Conservation (phyloP, 2,888 invertebrate genomes). For the Drosophila vallismaia region DNA sequence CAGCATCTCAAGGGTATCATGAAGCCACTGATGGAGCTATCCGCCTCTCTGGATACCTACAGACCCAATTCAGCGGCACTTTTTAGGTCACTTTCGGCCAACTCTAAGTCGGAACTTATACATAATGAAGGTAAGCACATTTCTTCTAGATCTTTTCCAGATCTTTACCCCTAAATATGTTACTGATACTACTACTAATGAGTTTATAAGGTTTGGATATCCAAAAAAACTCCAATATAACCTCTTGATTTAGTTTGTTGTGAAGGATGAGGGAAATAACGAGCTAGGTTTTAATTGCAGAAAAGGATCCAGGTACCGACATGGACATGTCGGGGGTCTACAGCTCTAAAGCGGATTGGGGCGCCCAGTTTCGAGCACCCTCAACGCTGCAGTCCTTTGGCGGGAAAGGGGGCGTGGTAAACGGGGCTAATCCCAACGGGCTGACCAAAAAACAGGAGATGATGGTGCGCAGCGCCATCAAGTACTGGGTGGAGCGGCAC, state of each 20-base stretch:
- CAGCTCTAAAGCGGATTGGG: conserved; percentile 91
- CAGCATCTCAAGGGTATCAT: conserved; percentile 93
- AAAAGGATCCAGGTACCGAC: conserved; percentile 85
- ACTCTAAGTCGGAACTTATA: conserved; percentile 83
- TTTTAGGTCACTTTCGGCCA: conserved; percentile 86
- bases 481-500: conserved; percentile 95
- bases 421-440: conserved; percentile 89
- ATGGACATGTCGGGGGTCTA: conserved; percentile 90
- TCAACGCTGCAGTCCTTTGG: conserved; percentile 87
- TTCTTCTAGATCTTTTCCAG: not conserved
- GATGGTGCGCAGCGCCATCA: conserved; percentile 93
- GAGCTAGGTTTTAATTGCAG: conserved; percentile 59
- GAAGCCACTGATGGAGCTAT: conserved; percentile 94
- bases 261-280: conserved; percentile 1
- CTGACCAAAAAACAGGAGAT: conserved; percentile 92
- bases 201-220: no score
- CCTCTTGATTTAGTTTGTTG: no score
- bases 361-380: conserved; percentile 89
- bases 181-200: no score
- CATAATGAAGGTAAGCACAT: conserved; percentile 81
- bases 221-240: no score
- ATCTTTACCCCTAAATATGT: no score
- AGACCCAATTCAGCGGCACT: conserved; percentile 89
- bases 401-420: conserved; percentile 81
- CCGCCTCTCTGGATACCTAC: conserved; percentile 92